Conservation (phyloP, 2,888 invertebrate species). For the Drosophila setosimentum region DNA sequence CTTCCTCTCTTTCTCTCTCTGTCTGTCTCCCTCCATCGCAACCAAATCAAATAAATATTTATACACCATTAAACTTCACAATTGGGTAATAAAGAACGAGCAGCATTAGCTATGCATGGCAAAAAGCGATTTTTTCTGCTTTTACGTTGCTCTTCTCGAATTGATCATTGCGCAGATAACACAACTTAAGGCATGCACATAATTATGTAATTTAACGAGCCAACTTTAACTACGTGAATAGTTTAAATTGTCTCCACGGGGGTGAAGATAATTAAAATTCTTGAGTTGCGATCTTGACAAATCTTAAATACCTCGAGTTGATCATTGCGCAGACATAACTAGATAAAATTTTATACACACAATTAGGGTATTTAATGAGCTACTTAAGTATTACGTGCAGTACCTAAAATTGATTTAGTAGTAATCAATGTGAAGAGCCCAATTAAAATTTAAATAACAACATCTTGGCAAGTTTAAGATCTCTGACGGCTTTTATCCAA, state of each 20-base stretch:
- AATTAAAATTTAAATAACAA: neutral
- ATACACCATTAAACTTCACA: conserved; percentile 50
- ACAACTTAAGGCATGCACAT: conserved; percentile 22
- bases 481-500: neutral
- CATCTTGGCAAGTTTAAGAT: neutral
- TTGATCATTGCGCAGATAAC: conserved; percentile 35
- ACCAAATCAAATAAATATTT: conserved; percentile 57
- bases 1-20: neutral
- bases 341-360: conserved; percentile 7
- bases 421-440: conserved; percentile 9
- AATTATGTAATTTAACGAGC: conserved; percentile 46
- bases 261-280: conserved; percentile 22
- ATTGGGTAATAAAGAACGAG: conserved; percentile 57
- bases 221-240: conserved; percentile 35
- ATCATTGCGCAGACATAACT: conserved; percentile 21
- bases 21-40: neutral
- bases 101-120: conserved; percentile 57
- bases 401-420: conserved; percentile 4
- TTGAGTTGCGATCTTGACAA: conserved; percentile 1
- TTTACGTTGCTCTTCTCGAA: conserved; percentile 34
- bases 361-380: conserved; percentile 28
- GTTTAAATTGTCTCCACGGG: conserved; percentile 31
- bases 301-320: conserved; percentile 23
- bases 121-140: conserved; percentile 10
- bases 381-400: conserved; percentile 26